Base-by-base conservation (phyloP, 2,797 vertebrate genomes). In the Rhodeus uyekii region DNA sequence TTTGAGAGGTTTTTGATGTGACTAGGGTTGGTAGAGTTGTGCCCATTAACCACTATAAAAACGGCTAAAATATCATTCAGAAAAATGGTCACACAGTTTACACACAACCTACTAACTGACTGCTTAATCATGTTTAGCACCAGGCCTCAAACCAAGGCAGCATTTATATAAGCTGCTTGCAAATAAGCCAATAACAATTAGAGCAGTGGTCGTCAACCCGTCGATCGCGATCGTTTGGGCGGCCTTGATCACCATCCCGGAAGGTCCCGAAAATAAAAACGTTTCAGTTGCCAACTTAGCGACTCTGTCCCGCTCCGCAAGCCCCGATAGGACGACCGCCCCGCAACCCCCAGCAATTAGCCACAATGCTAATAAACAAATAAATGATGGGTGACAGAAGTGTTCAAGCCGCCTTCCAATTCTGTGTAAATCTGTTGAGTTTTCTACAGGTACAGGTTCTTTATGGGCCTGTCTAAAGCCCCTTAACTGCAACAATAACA, bases 151-250 rank as follows among this genome's bases (percentile, higher is more conserved):
- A 60, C 58, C 36, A 78, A 55, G 8, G 81, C 39, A 69, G 44
- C 36, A 46, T 63, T 82, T 76, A 39, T 82, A 44, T 83, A 64
- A 75, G 82, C 80, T 69, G 46, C 18, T 32, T 44, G 36, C 68
- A 58, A 60, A 48, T 64, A 48, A 36, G 75, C 60, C 39, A 64
- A 77, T 42, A 36, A 24, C 8, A 32, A 73, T n/a, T 6, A 24
- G 34, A n/a, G n/a, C n/a, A n/a, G n/a, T n/a, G n/a, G n/a, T n/a
- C n/a, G n/a, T n/a, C n/a, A n/a, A n/a, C n/a, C n/a, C n/a, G n/a
- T n/a, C n/a, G n/a, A n/a, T n/a, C n/a, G n/a, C n/a, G n/a, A n/a
- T n/a, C n/a, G n/a, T n/a, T n/a, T n/a, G n/a, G n/a, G n/a, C n/a
- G n/a, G n/a, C n/a, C n/a, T n/a, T n/a, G n/a, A n/a, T n/a, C n/a